Conservation (phyloP, 1,140 invertebrate species). For the Drosophila prosaltans region DNA sequence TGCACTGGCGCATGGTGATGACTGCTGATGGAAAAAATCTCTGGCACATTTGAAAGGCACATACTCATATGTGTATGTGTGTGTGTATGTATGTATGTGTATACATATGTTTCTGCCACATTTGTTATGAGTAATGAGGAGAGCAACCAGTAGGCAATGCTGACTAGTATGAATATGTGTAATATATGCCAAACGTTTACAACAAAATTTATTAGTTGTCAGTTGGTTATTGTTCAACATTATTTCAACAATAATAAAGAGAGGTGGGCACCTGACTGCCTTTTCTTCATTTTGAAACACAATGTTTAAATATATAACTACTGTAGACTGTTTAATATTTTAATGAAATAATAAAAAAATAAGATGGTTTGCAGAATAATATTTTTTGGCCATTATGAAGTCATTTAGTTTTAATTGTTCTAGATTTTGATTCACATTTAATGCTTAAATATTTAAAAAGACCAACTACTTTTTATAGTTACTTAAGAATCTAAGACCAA, state of each 20-base stretch:
- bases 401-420: too few species aligned
- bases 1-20: constrained; percentile 21
- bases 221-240: constrained; percentile 20
- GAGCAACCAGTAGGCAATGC: constrained; percentile 24
- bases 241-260: constrained; percentile 1
- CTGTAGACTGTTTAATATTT: neutral
- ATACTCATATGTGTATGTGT: neutral
- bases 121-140: constrained; percentile 63
- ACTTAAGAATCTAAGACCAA: too few species aligned
- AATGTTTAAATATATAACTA: neutral
- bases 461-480: too few species aligned
- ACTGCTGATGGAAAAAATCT: constrained; percentile 16
- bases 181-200: constrained; percentile 45
- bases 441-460: too few species aligned
- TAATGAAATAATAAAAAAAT: too few species aligned
- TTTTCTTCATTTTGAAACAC: neutral
- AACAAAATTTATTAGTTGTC: constrained; percentile 67
- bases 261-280: neutral
- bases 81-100: neutral
- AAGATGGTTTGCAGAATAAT: too few species aligned
- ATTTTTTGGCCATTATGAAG: too few species aligned
- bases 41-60: neutral
- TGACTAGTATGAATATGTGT: constrained; percentile 28
- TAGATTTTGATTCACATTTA: too few species aligned
- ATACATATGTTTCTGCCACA: constrained; percentile 48